Base-by-base conservation (phyloP, 53 echinoderm and acorn worm species). In the Antedon mediterranea region DNA sequence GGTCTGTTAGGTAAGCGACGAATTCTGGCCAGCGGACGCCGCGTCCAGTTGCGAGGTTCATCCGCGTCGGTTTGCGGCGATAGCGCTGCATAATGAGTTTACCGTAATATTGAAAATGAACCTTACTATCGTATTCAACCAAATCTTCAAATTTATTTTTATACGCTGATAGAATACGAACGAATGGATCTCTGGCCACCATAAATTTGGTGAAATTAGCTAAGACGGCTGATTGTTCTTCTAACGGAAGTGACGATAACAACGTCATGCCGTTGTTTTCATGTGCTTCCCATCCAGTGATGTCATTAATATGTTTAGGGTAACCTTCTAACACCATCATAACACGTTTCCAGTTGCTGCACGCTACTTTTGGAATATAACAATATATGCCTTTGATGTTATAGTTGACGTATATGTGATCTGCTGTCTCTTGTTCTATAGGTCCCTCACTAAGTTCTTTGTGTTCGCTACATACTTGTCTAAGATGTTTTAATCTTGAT, bases 321-420 rank as follows among this genome's bases (percentile, higher is more conserved):
- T 87, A 82, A n/a, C 91, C 94, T 43, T 86, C 87, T 0, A 94
- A 79, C 0, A 91, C 89, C 91, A 91, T 89, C 81, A 94, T 15
- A 30, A 94, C 71, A 37, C 94, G 71, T 84, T 94, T 94, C 94
- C 94, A 94, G 79, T 94, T 91, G 41, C 89, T 94, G 75, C 91
- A 89, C 2, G 86, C 93, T 2, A 88, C 93, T 70, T 95, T 89
- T 0, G 95, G 91, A 28, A 76, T 28, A 43, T 88, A 91, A 78
- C 97, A 92, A 76, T 92, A 97, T 20, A 90, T 74, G 7, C 88
- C 76, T 23, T 85, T 89, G 43, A 85, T 84, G 13, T 92, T 77
- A 30, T 88, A 83, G 11, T 90, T 81, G 0, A 93, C 93, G 31
- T 82, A 79, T 30, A 90, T 79, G 34, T 90, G 93, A 57, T 57